These are phyloP conservation scores for Clitarchus hookeri DNA, from an alignment of 2,888 invertebrate genomes.

Conservation along the genomic window DNA sequence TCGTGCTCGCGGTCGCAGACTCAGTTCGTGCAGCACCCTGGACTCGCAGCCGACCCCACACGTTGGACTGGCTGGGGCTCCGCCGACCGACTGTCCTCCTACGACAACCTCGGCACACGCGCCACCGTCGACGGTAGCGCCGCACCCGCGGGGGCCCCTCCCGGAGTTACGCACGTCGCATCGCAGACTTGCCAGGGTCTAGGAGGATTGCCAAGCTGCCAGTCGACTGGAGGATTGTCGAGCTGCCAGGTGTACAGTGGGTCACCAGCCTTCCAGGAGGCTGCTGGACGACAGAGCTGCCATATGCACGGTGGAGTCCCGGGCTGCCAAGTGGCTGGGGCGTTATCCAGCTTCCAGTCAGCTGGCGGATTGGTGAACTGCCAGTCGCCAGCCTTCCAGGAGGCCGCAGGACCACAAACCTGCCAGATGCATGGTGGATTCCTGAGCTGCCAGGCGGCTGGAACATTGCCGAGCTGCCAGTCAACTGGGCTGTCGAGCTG, in stretches of 20 bases:
- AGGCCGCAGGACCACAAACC: not conserved
- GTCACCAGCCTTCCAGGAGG: not conserved
- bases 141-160: constrained; percentile 69
- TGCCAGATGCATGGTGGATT: not conserved
- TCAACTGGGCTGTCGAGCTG: not conserved
- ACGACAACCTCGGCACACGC: constrained; percentile 82
- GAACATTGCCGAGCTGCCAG: not conserved
- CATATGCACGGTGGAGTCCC: not conserved
- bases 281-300: not conserved
- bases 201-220: not conserved
- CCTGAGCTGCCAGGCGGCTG: not conserved
- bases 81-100: constrained; percentile 72
- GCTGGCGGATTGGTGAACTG: not conserved
- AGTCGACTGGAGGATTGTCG: not conserved
- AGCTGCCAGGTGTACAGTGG: not conserved
- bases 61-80: constrained; percentile 81
- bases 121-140: constrained; percentile 89
- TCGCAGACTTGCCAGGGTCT: not conserved
- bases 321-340: not conserved
- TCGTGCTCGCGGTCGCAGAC: constrained; percentile 79
- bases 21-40: constrained; percentile 57
- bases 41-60: constrained; percentile 86
- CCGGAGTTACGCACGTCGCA: constrained; percentile 60
- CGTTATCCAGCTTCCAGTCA: not conserved
- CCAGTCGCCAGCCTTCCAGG: not conserved